Conservation (phyloP, 2,113 vertebrate species). For the Seriola dumerili region DNA sequence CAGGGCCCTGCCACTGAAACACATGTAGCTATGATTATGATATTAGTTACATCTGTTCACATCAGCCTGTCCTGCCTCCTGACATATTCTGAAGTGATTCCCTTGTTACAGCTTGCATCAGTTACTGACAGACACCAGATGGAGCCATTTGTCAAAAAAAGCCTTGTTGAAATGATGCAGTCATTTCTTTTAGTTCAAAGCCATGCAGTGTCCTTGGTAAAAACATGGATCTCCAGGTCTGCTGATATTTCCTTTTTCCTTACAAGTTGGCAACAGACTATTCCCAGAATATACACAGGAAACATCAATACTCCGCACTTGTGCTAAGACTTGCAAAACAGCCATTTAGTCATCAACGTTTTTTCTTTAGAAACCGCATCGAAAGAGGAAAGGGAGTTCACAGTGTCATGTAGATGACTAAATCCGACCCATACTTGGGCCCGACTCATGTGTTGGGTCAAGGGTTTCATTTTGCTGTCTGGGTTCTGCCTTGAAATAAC, state of each 20-base stretch:
- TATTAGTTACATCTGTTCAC: not conserved
- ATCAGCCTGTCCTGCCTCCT: no score
- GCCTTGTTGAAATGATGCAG: no score
- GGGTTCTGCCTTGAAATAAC: not conserved
- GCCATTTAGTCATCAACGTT: not conserved
- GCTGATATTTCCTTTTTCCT: not conserved
- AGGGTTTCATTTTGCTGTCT: no score
- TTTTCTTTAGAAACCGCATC: not conserved
- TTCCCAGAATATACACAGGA: no score
- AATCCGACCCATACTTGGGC: not conserved
- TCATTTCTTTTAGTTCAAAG: not conserved
- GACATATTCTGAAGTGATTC: not conserved
- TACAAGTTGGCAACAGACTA: no score
- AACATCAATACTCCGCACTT: not conserved
- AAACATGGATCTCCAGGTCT: not conserved
- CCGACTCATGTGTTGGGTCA: no score
- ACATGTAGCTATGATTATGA: not conserved
- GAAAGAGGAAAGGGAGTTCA: not conserved
- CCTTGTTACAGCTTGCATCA: not conserved
- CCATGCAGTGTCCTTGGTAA: not conserved
- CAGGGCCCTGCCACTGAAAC: not conserved
- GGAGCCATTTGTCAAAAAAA: no score
- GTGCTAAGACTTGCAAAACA: no score
- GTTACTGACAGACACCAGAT: not conserved
- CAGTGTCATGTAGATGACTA: not conserved